Evolutionary conservation across 2,797 vertebrate genomes (phyloP).

Genomic region (Gymnodraco acuticeps): DNA sequence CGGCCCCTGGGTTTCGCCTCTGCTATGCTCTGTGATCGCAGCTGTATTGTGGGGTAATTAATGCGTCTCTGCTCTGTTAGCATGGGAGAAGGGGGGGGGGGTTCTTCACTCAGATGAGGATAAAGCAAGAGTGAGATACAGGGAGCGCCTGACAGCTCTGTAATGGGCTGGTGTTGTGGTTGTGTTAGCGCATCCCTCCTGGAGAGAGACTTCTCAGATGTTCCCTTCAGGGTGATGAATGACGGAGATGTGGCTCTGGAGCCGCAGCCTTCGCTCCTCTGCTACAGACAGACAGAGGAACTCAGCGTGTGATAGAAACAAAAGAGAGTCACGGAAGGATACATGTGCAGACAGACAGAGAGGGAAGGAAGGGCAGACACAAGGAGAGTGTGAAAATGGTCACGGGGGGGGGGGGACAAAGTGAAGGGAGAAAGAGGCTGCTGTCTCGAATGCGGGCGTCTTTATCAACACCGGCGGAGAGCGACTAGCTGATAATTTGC

Average conservation of each 20-base stretch:
- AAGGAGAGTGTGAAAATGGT: constrained; percentile 49
- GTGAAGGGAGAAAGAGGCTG: constrained; percentile 24
- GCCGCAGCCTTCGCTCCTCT: constrained; percentile 48
- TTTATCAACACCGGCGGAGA: constrained; percentile 69
- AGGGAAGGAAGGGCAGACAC: constrained; percentile 16
- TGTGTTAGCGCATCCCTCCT: constrained; percentile 68
- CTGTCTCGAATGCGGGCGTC: constrained; percentile 52
- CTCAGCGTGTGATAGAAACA: constrained; percentile 52
- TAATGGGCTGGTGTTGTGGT: constrained; percentile 66
- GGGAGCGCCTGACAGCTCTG: constrained; percentile 54
- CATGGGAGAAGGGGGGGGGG: constrained; percentile 4
- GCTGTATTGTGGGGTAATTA: constrained; percentile 46
- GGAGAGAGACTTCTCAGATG: constrained; percentile 67
- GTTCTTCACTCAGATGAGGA: constrained; percentile 41
- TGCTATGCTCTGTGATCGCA: constrained; percentile 54
- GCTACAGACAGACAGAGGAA: constrained; percentile 49
- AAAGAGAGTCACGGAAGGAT: constrained; percentile 53
- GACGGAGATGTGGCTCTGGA: constrained; percentile 55
- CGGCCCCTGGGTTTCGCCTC: constrained; percentile 23
- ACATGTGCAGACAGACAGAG: constrained; percentile 10
- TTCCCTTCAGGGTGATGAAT: constrained; percentile 66
- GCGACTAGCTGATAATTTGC: constrained; percentile 70
- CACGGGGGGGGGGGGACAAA: constrained; percentile 21
- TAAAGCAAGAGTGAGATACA: constrained; percentile 42
- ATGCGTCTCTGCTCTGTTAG: constrained; percentile 39